These are phyloP conservation scores for Zygogramma bicolorata DNA, from an alignment of 2,888 invertebrate genomes.

Conservation along the genomic window DNA sequence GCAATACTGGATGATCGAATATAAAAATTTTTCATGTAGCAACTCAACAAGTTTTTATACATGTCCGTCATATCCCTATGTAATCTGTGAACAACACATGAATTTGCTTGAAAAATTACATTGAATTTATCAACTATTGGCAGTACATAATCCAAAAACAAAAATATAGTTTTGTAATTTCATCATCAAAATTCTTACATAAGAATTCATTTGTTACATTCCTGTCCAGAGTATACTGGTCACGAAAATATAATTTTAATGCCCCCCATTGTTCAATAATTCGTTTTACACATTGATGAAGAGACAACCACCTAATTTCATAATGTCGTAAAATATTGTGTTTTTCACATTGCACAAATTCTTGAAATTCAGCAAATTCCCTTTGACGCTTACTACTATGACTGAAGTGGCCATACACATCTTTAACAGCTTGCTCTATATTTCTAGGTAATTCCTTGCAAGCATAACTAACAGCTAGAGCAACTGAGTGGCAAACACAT, in stretches of 20 bases:
- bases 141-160: constrained; percentile 29
- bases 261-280: constrained; percentile 29
- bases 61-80: constrained; percentile 16
- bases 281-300: constrained; percentile 24
- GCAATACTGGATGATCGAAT: constrained; percentile 16
- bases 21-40: constrained; percentile 31
- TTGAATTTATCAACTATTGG: constrained; percentile 28
- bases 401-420: constrained; percentile 29
- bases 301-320: constrained; percentile 34
- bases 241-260: constrained; percentile 26
- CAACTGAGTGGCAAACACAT: constrained; percentile 39
- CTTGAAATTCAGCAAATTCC: constrained; percentile 35
- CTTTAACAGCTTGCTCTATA: constrained; percentile 28
- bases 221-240: constrained; percentile 28
- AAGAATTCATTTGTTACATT: constrained; percentile 27
- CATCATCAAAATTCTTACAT: constrained; percentile 27
- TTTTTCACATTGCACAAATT: constrained; percentile 26
- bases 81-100: constrained; percentile 29
- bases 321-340: constrained; percentile 35
- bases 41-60: constrained; percentile 21
- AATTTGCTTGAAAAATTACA: constrained; percentile 34
- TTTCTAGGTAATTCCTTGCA: constrained; percentile 26
- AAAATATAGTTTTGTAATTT: constrained; percentile 21
- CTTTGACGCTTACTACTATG: constrained; percentile 30
- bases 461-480: constrained; percentile 37